These are phyloP conservation scores for Peromyscus eremicus DNA, from an alignment of 2,797 vertebrate species.

Conservation along the genomic window DNA sequence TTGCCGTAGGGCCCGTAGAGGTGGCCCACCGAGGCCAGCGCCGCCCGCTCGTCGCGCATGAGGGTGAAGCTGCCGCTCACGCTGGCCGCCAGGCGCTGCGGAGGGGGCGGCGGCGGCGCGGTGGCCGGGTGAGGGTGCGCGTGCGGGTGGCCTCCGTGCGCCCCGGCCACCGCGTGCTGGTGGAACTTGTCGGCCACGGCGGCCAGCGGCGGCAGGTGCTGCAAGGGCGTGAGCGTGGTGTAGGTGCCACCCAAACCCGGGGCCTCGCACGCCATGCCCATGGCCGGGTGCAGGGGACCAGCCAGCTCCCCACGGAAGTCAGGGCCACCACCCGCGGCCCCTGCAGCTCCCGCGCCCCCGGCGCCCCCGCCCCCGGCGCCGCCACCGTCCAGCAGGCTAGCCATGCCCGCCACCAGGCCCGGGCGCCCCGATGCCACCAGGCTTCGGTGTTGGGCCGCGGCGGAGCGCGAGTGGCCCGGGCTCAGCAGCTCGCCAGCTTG, in stretches of 20 bases:
- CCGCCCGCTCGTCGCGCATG: slow-evolving; percentile 95
- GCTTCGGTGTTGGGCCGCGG: slow-evolving; percentile 93
- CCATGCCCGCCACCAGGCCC: slow-evolving; percentile 97
- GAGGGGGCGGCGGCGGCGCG: slow-evolving; percentile 94
- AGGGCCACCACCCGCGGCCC: slow-evolving; percentile 93
- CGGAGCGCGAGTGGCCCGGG: slow-evolving; percentile 92
- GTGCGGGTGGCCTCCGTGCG: slow-evolving; percentile 90
- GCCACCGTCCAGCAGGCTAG: slow-evolving; percentile 96
- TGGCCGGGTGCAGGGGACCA: slow-evolving; percentile 95
- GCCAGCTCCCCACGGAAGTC: slow-evolving; percentile 95
- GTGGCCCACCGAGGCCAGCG: slow-evolving; percentile 95
- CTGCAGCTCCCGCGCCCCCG: slow-evolving; percentile 93
- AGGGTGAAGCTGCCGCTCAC: slow-evolving; percentile 97
- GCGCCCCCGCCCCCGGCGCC: slow-evolving; percentile 91
- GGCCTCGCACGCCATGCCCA: slow-evolving; percentile 98
- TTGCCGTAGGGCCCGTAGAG: slow-evolving; percentile 97
- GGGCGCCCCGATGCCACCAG: slow-evolving; percentile 95
- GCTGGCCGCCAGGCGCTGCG: slow-evolving; percentile 94
- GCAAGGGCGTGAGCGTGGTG: slow-evolving; percentile 96
- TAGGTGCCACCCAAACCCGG: slow-evolving; percentile 95
- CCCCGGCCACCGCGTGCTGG: slow-evolving; percentile 92
- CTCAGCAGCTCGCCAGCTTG: slow-evolving; percentile 96
- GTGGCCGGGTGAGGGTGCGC: slow-evolving; percentile 90
- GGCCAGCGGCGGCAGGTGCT: slow-evolving; percentile 97
- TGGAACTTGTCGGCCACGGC: slow-evolving; percentile 98